Percentiles rank a stretch among this genome's conserved stretches.
Evolutionary conservation across 1,140 invertebrate genomes (phyloP).

Genomic region (Achatina immaculata): DNA sequence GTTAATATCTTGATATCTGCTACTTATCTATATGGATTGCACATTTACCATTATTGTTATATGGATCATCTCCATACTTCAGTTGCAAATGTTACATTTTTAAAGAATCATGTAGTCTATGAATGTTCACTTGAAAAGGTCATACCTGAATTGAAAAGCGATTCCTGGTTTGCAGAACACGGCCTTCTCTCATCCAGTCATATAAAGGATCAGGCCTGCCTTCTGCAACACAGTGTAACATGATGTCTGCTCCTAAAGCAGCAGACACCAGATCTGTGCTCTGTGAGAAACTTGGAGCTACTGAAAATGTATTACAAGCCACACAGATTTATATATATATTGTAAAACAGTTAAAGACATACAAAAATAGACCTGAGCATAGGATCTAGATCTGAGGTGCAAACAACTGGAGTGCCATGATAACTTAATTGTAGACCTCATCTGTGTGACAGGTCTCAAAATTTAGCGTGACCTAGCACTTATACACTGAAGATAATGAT

Average conservation of each 20-base stretch:
- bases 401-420: no score
- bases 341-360: background rate
- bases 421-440: no score
- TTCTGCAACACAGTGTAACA: slow-evolving; percentile 84
- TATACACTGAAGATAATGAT: no score
- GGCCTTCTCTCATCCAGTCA: slow-evolving; percentile 86
- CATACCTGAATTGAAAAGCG: slow-evolving; percentile 44
- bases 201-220: slow-evolving; percentile 84
- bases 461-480: no score
- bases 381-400: no score
- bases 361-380: background rate
- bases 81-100: background rate
- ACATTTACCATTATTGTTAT: no score
- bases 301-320: slow-evolving; percentile 49
- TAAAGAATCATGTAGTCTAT: background rate
- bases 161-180: slow-evolving; percentile 70
- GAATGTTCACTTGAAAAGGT: background rate
- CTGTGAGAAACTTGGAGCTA: slow-evolving; percentile 74
- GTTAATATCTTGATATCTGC: no score
- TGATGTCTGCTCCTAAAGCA: slow-evolving; percentile 79
- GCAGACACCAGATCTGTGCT: slow-evolving; percentile 83
- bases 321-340: background rate
- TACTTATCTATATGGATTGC: no score
- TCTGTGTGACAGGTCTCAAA: no score
- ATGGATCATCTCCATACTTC: no score